phyloP scores from a whole-genome alignment of 2,888 invertebrate species.

The Thecophora atra region DNA sequence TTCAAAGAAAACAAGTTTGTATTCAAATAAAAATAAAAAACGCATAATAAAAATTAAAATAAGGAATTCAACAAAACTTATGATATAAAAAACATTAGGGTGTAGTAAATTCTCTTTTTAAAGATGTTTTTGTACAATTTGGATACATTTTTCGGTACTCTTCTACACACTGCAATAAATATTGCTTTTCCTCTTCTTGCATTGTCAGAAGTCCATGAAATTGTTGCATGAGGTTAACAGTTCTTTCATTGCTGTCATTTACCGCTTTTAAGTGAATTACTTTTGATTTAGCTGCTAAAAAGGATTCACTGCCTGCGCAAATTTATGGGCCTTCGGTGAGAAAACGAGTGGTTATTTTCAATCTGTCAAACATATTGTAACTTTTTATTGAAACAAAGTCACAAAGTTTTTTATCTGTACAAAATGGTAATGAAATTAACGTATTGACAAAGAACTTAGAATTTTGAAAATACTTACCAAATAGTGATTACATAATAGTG shows the following conservation, averaged over 20 bases:
- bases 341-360: constrained; percentile 28
- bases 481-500: not conserved
- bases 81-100: too few relatives aligned
- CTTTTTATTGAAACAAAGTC: constrained; percentile 25
- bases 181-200: constrained; percentile 5
- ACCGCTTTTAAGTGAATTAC: constrained; percentile 20
- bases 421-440: constrained; percentile 23
- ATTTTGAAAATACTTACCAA: constrained; percentile 27
- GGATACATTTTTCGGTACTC: not conserved
- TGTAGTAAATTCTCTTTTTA: not conserved
- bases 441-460: constrained; percentile 20
- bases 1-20: too few relatives aligned
- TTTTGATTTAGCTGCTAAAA: constrained; percentile 29
- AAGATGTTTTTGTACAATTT: not conserved
- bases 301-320: not conserved
- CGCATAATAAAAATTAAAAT: too few relatives aligned
- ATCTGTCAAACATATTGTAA: constrained; percentile 12
- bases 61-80: too few relatives aligned
- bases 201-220: constrained; percentile 6
- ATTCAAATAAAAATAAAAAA: too few relatives aligned
- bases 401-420: constrained; percentile 12
- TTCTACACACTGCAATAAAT: constrained; percentile 3
- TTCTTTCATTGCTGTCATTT: constrained; percentile 25
- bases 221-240: constrained; percentile 28
- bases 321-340: constrained; percentile 15